Evolutionary conservation across 2,888 invertebrate genomes (phyloP).

Genomic region (Silvanus unidentatus): DNA sequence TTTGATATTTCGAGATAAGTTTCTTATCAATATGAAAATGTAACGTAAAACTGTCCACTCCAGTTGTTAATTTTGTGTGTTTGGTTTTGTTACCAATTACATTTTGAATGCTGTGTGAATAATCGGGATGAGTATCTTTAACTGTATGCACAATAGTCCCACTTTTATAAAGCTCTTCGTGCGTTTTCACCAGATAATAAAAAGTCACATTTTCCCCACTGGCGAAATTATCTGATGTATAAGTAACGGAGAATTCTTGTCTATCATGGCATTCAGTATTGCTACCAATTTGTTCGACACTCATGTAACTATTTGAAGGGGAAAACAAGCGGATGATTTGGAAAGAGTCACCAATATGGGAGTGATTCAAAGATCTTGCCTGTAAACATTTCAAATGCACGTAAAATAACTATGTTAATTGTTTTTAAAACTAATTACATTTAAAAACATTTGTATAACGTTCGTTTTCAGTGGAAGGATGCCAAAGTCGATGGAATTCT

Average conservation of each 20-base stretch:
- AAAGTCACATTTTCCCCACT: slow-evolving; percentile 35
- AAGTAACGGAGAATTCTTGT: slow-evolving; percentile 39
- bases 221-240: slow-evolving; percentile 34
- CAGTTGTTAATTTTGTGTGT: slow-evolving; percentile 27
- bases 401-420: too few relatives aligned
- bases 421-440: too few relatives aligned
- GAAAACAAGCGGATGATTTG: slow-evolving; percentile 38
- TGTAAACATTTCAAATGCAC: too few relatives aligned
- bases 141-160: slow-evolving; percentile 31
- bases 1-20: slow-evolving; percentile 47
- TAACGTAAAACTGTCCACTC: slow-evolving; percentile 43
- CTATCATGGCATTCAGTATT: slow-evolving; percentile 34
- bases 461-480: slow-evolving; percentile 38
- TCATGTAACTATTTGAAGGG: slow-evolving; percentile 38
- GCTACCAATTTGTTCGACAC: slow-evolving; percentile 27
- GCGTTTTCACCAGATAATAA: slow-evolving; percentile 34
- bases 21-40: slow-evolving; percentile 48
- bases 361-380: slow-evolving; percentile 38
- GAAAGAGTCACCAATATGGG: slow-evolving; percentile 28
- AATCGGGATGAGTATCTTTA: slow-evolving; percentile 26
- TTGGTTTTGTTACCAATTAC: slow-evolving; percentile 34
- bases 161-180: slow-evolving; percentile 35
- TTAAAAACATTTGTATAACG: slow-evolving; percentile 37
- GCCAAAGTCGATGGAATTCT: slow-evolving; percentile 33
- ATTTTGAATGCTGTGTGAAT: slow-evolving; percentile 30